Conservation (phyloP, 2,113 vertebrate genomes). For the Spheniscus mendiculus region DNA sequence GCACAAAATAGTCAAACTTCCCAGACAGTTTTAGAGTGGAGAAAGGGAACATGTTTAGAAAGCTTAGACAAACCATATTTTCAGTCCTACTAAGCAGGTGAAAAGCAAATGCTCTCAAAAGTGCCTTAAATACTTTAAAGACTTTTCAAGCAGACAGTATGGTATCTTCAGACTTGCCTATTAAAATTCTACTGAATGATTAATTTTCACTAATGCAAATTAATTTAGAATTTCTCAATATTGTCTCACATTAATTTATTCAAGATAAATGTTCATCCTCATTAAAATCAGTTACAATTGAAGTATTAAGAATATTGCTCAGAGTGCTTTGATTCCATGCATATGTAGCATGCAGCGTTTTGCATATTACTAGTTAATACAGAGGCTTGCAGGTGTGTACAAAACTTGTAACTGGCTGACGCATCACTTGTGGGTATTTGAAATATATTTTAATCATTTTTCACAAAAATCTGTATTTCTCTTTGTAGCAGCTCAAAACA, state of each 20-base stretch:
- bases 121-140: background rate
- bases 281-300: background rate
- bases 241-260: slow-evolving; percentile 25
- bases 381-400: background rate
- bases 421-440: background rate
- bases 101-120: background rate
- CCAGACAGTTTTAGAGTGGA: background rate
- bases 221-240: slow-evolving; percentile 18
- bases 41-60: background rate
- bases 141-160: background rate
- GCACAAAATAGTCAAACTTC: background rate
- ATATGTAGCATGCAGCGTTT: background rate
- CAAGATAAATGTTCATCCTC: background rate
- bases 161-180: background rate
- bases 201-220: slow-evolving; percentile 10
- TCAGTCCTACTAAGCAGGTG: background rate
- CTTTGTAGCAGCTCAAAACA: background rate
- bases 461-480: background rate
- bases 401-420: background rate
- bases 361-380: background rate
- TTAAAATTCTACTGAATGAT: background rate
- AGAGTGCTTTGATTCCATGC: background rate
- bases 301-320: background rate
- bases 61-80: background rate
- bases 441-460: background rate